A percentile compares a stretch with the other conserved stretches of the same genome.
Conservation (phyloP, 2,888 invertebrate genomes). For the Nomada lathburiana region DNA sequence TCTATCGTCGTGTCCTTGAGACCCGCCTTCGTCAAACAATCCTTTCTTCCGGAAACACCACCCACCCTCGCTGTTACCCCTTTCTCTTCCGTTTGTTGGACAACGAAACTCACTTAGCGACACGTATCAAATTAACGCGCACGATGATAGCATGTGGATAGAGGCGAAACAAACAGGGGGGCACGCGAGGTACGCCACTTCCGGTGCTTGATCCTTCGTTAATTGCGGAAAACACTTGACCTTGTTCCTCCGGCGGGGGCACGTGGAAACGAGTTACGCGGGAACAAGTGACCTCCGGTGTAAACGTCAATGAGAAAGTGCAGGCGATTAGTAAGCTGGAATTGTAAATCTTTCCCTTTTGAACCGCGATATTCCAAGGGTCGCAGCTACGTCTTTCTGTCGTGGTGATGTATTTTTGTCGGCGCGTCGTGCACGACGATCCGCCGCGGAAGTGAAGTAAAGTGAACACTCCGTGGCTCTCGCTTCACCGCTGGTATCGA, state of each 20-base stretch:
- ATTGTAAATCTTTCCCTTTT: not conserved
- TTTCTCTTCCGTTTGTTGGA: conserved; percentile 17
- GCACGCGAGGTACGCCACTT: conserved; percentile 33
- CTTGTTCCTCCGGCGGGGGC: conserved; percentile 30
- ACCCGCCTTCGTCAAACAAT: conserved; percentile 9
- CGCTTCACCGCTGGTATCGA: not conserved
- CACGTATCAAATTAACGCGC: not conserved
- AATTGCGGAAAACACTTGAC: conserved; percentile 49
- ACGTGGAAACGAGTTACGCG: not conserved
- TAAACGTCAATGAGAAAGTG: not conserved
- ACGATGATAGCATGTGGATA: not conserved
- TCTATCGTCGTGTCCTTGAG: conserved; percentile 45
- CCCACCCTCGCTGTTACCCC: not conserved
- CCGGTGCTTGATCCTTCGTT: conserved; percentile 41
- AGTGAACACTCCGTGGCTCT: not conserved
- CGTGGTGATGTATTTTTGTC: not conserved
- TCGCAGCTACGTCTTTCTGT: not conserved
- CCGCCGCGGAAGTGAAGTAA: not conserved
- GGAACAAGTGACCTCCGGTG: not conserved
- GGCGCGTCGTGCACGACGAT: not conserved
- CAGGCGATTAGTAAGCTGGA: not conserved
- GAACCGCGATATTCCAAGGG: not conserved
- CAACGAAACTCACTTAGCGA: conserved; percentile 50
- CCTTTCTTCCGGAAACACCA: conserved; percentile 18
- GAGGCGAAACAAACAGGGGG: conserved; percentile 23